These are phyloP conservation scores for Hormaphis cornu DNA, from an alignment of 1,140 invertebrate species.

Conservation along the genomic window DNA sequence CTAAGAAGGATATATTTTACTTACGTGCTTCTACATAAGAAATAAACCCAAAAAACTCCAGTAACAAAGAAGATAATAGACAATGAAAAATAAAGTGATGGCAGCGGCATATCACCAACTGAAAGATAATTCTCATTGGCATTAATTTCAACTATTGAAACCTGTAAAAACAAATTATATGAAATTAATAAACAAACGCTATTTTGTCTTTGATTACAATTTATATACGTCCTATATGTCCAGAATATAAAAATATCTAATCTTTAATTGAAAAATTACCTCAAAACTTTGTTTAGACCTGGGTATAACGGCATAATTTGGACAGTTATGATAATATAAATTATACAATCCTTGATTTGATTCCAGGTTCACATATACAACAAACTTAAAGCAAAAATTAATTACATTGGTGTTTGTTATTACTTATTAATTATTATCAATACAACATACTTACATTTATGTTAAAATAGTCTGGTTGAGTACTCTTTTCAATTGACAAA, in stretches of 20 bases:
- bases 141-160: constrained; percentile 77
- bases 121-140: constrained; percentile 74
- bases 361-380: constrained; percentile 64
- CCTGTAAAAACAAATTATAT: constrained; percentile 47
- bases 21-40: constrained; percentile 63
- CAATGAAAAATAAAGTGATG: constrained; percentile 84
- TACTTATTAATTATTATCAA: neutral
- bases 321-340: constrained; percentile 92
- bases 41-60: constrained; percentile 83
- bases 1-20: neutral
- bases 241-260: neutral
- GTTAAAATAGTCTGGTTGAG: neutral
- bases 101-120: constrained; percentile 94
- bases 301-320: constrained; percentile 51
- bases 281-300: constrained; percentile 52
- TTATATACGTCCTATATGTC: neutral
- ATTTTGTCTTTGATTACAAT: neutral
- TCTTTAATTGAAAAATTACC: constrained; percentile 44
- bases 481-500: neutral
- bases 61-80: constrained; percentile 80
- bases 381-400: constrained; percentile 47
- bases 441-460: constrained; percentile 8
- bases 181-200: neutral
- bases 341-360: constrained; percentile 89
- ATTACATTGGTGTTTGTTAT: neutral